Conservation (phyloP, 2,888 invertebrate genomes). For the Geophilus truncorum region DNA sequence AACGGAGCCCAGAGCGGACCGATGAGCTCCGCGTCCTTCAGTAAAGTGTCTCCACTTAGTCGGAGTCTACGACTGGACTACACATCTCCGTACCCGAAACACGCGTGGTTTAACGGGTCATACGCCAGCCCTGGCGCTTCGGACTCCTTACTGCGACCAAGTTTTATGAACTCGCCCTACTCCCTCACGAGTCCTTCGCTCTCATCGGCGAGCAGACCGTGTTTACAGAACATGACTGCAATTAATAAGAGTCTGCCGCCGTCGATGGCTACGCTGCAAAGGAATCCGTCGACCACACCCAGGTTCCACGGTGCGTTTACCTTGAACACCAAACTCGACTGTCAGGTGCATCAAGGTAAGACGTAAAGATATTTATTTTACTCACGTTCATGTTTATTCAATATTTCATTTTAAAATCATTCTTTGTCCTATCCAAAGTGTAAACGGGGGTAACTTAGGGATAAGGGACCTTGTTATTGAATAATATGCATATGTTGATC, state of each 20-base stretch:
- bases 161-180: not conserved
- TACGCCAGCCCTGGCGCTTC: slow-evolving; percentile 37
- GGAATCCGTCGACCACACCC: slow-evolving; percentile 27
- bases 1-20: not conserved
- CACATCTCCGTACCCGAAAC: slow-evolving; percentile 39
- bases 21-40: slow-evolving; percentile 36
- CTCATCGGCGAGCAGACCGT: not conserved
- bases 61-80: slow-evolving; percentile 36
- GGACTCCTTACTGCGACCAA: slow-evolving; percentile 2
- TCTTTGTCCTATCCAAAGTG: too few relatives aligned
- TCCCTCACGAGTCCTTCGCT: slow-evolving; percentile 3
- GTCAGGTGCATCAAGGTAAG: slow-evolving; percentile 33
- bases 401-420: not conserved
- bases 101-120: slow-evolving; percentile 36
- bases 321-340: slow-evolving; percentile 32
- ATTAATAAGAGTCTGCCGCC: not conserved
- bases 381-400: not conserved
- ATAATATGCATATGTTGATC: not conserved
- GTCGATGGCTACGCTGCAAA: slow-evolving; percentile 53
- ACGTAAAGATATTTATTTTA: not conserved
- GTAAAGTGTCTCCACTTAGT: slow-evolving; percentile 36
- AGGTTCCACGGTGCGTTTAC: slow-evolving; percentile 33
- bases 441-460: not conserved
- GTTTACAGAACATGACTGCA: slow-evolving; percentile 14
- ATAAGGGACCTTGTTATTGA: not conserved